Base-by-base conservation (phyloP, 2,797 vertebrate species). In the Xiphorhynchus erythropygius region DNA sequence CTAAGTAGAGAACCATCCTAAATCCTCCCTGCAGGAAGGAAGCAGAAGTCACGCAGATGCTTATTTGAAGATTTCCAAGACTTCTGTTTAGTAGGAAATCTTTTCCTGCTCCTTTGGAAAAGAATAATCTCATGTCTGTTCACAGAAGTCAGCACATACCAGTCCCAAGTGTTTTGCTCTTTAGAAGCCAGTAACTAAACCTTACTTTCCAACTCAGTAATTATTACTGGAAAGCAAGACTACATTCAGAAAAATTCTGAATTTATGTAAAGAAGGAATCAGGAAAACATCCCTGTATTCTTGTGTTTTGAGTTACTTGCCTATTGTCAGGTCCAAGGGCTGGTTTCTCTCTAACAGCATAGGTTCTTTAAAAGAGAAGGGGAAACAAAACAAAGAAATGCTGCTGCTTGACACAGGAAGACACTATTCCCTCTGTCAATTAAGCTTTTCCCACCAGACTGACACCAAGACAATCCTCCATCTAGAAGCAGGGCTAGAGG, bases 351-450 rank as follows among this genome's bases (percentile, higher is more conserved):
- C 67, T n/a, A 84, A 44, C 5, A 57, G 35, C 22, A 47, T 11
- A 68, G 10, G 21, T 41, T 33, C 13, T 6, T 70, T 52, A 69
- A 73, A 70, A 39, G 49, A 65, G 12, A 81, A 75, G 11, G 5
- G 30, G 71, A 86, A 93, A 65, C 2, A 71, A 91, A 62, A 32
- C 57, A 84, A 91, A 94, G 32, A 89, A 92, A 33, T 10, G 1
- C 35, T 83, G 30, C 35, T 89, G 75, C 35, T 89, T 73, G 73
- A 77, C 28, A 76, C 8, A 37, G 28, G 30, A 65, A 88, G 90
- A 32, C 28, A 74, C 57, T 27, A 68, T 8, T 70, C 46, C 37
- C 41, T 62, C 46, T 59, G 24, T 28, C 63, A 79, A 42, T 73
- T 18, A 63, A 84, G 73, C 49, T 46, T 55, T 19, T 24, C 25